These are phyloP conservation scores for Dryas iulia DNA, from an alignment of 1,140 invertebrate genomes.

Conservation along the genomic window DNA sequence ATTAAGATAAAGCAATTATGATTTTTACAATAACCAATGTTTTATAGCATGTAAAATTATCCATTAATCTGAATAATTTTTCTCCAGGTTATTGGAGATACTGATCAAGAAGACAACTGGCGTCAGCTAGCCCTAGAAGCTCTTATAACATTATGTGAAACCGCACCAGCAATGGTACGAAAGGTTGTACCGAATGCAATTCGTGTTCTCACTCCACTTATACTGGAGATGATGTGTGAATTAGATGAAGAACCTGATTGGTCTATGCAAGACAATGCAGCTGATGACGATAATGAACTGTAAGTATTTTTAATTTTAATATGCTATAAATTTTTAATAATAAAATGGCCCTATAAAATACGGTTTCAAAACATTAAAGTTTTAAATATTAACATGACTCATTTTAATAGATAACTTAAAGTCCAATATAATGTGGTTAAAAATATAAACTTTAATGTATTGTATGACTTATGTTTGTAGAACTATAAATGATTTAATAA, in stretches of 20 bases:
- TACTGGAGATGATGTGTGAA: slow-evolving; percentile 98
- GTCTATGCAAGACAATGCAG: slow-evolving; percentile 88
- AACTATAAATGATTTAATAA: no score
- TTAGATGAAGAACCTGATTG: slow-evolving; percentile 96
- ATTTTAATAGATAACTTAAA: background rate
- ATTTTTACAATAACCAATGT: background rate
- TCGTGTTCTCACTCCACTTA: slow-evolving; percentile 87
- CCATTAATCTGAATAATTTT: background rate
- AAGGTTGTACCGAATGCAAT: slow-evolving; percentile 93
- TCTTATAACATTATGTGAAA: slow-evolving; percentile 96
- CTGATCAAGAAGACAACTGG: slow-evolving; percentile 90
- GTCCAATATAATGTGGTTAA: no score
- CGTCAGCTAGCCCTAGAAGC: slow-evolving; percentile 96
- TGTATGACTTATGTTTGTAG: no score
- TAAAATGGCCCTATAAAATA: background rate
- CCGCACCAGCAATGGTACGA: slow-evolving; percentile 96
- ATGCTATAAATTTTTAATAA: background rate
- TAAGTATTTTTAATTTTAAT: slow-evolving; percentile 38
- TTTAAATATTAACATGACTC: background rate
- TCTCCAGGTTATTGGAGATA: slow-evolving; percentile 78
- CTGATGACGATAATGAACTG: slow-evolving; percentile 92
- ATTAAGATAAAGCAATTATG: background rate
- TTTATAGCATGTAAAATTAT: background rate
- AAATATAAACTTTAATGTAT: no score
- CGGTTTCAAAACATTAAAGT: background rate